Percentiles rank a stretch among this genome's conserved stretches.
phyloP scores from a whole-genome alignment of 2,888 invertebrate genomes.

The Meganola albula region DNA sequence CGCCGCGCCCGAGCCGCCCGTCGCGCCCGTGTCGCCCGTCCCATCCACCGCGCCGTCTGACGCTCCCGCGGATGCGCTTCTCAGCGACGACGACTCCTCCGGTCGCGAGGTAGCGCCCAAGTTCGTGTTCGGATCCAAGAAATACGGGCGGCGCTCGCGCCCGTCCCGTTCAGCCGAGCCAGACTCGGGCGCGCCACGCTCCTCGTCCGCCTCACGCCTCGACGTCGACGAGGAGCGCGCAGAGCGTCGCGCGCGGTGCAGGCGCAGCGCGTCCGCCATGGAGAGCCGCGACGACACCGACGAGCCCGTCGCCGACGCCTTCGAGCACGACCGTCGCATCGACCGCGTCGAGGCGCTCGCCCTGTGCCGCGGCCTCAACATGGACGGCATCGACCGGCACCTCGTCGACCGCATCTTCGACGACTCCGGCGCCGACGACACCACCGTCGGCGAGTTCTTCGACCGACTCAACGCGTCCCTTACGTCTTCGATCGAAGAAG shows the following conservation, averaged over 20 bases:
- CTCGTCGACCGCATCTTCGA: constrained; percentile 58
- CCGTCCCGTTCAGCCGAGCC: constrained; percentile 59
- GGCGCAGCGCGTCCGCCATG: constrained; percentile 53
- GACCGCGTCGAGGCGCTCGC: constrained; percentile 52
- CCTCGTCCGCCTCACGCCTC: constrained; percentile 52
- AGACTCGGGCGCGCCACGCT: constrained; percentile 39
- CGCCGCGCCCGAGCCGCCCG: constrained; percentile 28
- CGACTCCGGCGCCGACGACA: constrained; percentile 37
- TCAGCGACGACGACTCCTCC: constrained; percentile 76
- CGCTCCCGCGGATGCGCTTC: constrained; percentile 28
- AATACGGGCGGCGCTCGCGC: constrained; percentile 85
- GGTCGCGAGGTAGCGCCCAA: constrained; percentile 85
- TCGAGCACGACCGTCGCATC: constrained; percentile 55
- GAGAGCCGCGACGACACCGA: constrained; percentile 35
- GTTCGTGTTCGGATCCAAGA: constrained; percentile 84
- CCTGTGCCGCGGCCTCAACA: constrained; percentile 55
- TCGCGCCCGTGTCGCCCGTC: constrained; percentile 31
- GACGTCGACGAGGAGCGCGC: constrained; percentile 36
- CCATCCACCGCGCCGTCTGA: constrained; percentile 27
- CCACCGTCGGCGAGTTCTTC: constrained; percentile 69
- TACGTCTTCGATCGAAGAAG: constrained; percentile 46
- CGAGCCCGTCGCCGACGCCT: constrained; percentile 21
- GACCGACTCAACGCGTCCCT: constrained; percentile 55
- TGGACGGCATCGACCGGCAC: constrained; percentile 53
- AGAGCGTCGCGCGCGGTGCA: constrained; percentile 42